Evolutionary conservation across 2,797 vertebrate species (phyloP).

Genomic region (Coilia nasus): DNA sequence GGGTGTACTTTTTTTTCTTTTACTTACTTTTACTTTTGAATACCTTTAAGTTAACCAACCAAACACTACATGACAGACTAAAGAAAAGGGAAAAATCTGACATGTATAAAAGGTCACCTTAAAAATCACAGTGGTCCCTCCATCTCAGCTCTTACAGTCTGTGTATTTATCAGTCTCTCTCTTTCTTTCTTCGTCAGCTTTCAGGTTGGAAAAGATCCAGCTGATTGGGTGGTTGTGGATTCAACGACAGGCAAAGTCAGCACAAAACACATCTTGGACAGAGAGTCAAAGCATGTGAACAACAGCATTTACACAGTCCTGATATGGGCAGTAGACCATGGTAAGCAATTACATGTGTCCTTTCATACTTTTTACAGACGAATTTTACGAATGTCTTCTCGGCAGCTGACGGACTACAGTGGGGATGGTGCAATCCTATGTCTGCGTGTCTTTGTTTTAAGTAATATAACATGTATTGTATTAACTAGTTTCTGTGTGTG

Average conservation of each 20-base stretch:
- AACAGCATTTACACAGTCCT: constrained; percentile 55
- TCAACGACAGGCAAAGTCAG: constrained; percentile 56
- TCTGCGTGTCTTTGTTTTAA: too few relatives aligned
- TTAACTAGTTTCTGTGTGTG: too few relatives aligned
- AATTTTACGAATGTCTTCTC: too few relatives aligned
- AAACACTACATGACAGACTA: too few relatives aligned
- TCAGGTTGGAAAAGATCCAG: constrained; percentile 53
- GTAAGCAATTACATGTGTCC: constrained; percentile 46
- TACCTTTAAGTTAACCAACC: too few relatives aligned
- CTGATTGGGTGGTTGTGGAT: constrained; percentile 57
- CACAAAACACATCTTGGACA: constrained; percentile 53
- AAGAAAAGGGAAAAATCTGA: too few relatives aligned
- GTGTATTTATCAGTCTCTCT: neutral
- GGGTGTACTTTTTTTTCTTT: too few relatives aligned
- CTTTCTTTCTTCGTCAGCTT: constrained; percentile 48
- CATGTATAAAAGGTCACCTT: neutral
- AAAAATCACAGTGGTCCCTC: neutral
- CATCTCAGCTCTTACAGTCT: neutral
- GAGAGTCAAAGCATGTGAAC: constrained; percentile 57
- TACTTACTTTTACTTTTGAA: too few relatives aligned
- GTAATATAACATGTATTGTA: too few relatives aligned
- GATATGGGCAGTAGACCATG: constrained; percentile 60
- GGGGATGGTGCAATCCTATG: too few relatives aligned
- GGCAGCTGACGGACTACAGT: too few relatives aligned
- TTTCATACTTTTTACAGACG: neutral